Evolutionary conservation across 2,888 invertebrate species (phyloP).

Genomic region (Malacosoma neustria): DNA sequence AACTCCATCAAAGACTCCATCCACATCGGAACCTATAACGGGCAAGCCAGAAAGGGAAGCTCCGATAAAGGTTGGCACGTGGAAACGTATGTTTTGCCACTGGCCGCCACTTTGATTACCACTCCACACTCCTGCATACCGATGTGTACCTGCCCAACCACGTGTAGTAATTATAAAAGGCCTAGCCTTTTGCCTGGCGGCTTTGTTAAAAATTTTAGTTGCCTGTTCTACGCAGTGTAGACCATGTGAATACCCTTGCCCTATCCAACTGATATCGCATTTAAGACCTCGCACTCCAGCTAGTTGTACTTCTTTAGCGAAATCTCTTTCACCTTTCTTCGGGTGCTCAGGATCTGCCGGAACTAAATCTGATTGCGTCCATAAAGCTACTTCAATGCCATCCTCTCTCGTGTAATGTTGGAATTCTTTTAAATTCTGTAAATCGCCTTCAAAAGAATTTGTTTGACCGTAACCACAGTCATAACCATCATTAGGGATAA

Average conservation of each 20-base stretch:
- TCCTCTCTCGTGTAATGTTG: conserved; percentile 40
- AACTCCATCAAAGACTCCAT: conserved; percentile 55
- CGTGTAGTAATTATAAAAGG: conserved; percentile 59
- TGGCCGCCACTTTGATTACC: conserved; percentile 61
- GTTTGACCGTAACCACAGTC: conserved; percentile 64
- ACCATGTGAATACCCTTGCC: conserved; percentile 55
- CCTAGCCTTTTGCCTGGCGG: conserved; percentile 28
- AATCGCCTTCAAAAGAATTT: conserved; percentile 50
- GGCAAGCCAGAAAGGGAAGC: conserved; percentile 58
- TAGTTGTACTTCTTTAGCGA: conserved; percentile 43
- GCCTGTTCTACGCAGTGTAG: conserved; percentile 53
- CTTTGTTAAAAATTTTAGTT: conserved; percentile 35
- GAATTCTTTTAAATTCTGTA: conserved; percentile 51
- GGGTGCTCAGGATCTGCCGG: conserved; percentile 50
- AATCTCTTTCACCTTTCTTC: conserved; percentile 60
- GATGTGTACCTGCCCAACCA: conserved; percentile 64
- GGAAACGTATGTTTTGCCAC: conserved; percentile 66
- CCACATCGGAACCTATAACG: conserved; percentile 60
- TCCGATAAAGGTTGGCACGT: conserved; percentile 62
- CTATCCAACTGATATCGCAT: conserved; percentile 66
- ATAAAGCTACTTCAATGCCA: conserved; percentile 55
- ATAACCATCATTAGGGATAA: conserved; percentile 63
- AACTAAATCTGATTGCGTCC: conserved; percentile 58
- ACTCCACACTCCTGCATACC: conserved; percentile 57
- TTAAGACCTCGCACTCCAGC: conserved; percentile 56